Evolutionary conservation across 2,797 vertebrate genomes (phyloP).

Genomic region (Cynopterus sphinx): DNA sequence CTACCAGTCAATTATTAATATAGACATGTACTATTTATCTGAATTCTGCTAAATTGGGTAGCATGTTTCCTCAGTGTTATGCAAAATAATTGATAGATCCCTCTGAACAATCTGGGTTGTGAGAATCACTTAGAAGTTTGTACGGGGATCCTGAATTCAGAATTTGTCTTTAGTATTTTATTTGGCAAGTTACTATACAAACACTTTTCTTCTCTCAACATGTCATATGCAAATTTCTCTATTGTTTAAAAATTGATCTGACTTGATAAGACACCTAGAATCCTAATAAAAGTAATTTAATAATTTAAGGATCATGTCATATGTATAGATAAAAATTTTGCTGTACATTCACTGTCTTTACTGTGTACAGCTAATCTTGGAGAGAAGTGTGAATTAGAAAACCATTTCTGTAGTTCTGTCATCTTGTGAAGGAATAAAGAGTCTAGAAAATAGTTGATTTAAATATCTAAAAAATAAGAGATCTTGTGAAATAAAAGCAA

Average conservation of each 20-base stretch:
- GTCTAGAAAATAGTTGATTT: neutral
- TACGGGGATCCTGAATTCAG: slow-evolving; percentile 6
- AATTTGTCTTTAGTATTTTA: slow-evolving; percentile 10
- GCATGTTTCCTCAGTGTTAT: neutral
- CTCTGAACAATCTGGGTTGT: neutral
- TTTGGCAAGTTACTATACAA: slow-evolving; percentile 3
- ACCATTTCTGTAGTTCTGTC: neutral
- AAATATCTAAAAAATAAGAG: neutral
- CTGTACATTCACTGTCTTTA: neutral
- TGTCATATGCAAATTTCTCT: neutral
- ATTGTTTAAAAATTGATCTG: slow-evolving; percentile 7
- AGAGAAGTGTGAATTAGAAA: neutral
- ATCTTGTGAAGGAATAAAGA: slow-evolving; percentile 8
- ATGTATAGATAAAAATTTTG: neutral
- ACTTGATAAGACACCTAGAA: neutral
- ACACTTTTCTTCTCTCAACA: neutral
- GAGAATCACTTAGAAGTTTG: neutral
- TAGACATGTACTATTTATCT: neutral
- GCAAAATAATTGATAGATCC: neutral
- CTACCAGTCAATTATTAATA: neutral
- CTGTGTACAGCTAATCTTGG: neutral
- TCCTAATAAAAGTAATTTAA: slow-evolving; percentile 13
- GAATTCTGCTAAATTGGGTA: neutral
- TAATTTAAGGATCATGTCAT: neutral
- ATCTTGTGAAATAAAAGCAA: neutral